phyloP scores from a whole-genome alignment of 23 tunicate genomes.

The Halocynthia roretzi region DNA sequence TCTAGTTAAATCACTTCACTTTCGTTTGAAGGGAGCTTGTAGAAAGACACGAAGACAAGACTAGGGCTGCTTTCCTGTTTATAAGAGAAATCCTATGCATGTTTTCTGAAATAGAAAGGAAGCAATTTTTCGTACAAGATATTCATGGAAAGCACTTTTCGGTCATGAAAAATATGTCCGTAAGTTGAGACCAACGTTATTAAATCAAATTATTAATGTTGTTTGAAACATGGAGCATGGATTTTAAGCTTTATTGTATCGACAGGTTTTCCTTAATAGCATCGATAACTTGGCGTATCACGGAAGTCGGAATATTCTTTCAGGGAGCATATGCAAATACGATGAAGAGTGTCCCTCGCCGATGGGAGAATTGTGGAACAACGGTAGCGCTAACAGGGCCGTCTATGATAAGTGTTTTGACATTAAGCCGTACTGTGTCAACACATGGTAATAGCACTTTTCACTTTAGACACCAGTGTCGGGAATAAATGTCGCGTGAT shows the following conservation, averaged over 20 bases:
- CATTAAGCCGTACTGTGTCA: neutral
- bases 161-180: conserved; percentile 7
- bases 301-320: conserved; percentile 13
- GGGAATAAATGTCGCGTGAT: too few relatives aligned
- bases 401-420: conserved; percentile 18
- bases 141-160: conserved; percentile 20
- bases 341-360: conserved; percentile 22
- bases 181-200: conserved; percentile 11
- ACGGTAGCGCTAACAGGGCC: conserved; percentile 6
- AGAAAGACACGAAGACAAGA: conserved; percentile 6
- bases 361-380: conserved; percentile 6
- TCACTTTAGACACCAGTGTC: neutral
- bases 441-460: conserved; percentile 6
- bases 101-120: conserved; percentile 16
- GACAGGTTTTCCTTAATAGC: conserved; percentile 4
- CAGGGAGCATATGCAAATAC: conserved; percentile 15
- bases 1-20: neutral
- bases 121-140: conserved; percentile 14
- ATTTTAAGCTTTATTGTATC: neutral
- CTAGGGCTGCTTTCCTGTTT: conserved; percentile 11
- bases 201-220: neutral
- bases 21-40: neutral
- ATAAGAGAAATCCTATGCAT: conserved; percentile 11
- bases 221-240: neutral
- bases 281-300: conserved; percentile 9